Base-by-base conservation (phyloP, 2,113 vertebrate genomes). In the Vimba vimba region DNA sequence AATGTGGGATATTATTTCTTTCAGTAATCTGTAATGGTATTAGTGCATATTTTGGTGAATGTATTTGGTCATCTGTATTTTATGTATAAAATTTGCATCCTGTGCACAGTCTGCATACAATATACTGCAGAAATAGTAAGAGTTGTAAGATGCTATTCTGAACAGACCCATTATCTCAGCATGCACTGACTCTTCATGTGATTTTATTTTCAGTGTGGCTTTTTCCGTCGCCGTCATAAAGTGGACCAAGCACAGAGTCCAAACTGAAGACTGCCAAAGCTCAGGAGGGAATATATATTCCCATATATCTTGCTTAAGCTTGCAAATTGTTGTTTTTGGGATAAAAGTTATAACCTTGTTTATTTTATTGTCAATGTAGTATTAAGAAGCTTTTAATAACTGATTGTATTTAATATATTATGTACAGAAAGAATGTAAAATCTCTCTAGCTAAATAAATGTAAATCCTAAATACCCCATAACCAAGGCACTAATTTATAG, bases 141-240 rank as follows among this genome's bases (percentile, higher is more conserved):
- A 64, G 25, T 15, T 64, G 11, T 15, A 30, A 64, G 21, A 1
- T 33, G 21, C n/a, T 81, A 43, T 64, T 27, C 25, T 0, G 1
- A 64, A 13, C 60, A 64, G 55, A 57, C 23, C 19, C 6, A 57
- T 57, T 27, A 15, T 30, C 62, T 66, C 11, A 39, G 30, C 36
- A 15, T 23, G 27, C 25, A 57, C 21, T 79, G 9, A 77, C 75
- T 21, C 17, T 23, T 50, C 27, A 33, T 55, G 36, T 57, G 75
- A 55, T 52, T 11, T 50, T 12, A 9, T 33, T 73, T 90, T 50
- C 84, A 92, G 91, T 92, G 90, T 88, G 91, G 91, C 62, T 92
- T 92, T 87, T 92, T 91, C 87, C 87, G 87, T n/a, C 82, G 89
- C n/a, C 89, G 89, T 4, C 85, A 77, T 84, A 79, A 85, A 50